Conservation (phyloP, 1,140 invertebrate species). For the Drosophila gunungcola region DNA sequence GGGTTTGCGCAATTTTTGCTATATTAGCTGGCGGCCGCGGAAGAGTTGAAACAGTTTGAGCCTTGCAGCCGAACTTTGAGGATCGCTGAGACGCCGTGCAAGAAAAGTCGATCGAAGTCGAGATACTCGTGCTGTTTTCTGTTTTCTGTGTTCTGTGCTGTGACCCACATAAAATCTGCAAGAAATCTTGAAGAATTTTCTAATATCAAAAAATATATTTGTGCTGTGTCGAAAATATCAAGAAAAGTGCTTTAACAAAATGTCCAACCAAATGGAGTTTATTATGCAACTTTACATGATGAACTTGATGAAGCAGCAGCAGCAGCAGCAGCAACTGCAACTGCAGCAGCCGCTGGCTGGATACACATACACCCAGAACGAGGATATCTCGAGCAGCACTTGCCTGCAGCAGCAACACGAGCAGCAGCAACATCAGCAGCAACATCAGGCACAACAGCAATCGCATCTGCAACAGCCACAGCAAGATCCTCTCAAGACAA, state of each 20-base stretch:
- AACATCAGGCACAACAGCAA: constrained; percentile 31
- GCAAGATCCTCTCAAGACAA: constrained; percentile 55
- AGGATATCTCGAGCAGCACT: constrained; percentile 78
- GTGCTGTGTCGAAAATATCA: constrained; percentile 44
- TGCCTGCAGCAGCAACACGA: constrained; percentile 59
- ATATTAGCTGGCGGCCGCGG: constrained; percentile 71
- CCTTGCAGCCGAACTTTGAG: constrained; percentile 77
- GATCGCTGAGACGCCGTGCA: constrained; percentile 54
- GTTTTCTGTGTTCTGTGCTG: constrained; percentile 50
- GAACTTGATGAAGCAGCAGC: constrained; percentile 81
- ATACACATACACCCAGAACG: constrained; percentile 63
- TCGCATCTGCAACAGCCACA: constrained; percentile 49
- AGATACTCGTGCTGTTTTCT: constrained; percentile 26
- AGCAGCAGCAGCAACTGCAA: constrained; percentile 74
- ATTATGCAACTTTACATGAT: constrained; percentile 84
- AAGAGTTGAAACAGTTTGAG: constrained; percentile 84
- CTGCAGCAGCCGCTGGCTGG: constrained; percentile 40
- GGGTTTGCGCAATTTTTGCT: constrained; percentile 68
- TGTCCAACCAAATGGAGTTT: constrained; percentile 83
- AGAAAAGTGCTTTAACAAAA: constrained; percentile 50
- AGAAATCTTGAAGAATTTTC: constrained; percentile 53
- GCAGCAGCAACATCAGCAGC: constrained; percentile 24
- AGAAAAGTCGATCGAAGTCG: constrained; percentile 42
- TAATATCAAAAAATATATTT: constrained; percentile 12
- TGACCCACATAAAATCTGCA: constrained; percentile 31